Conservation (phyloP, 2,888 invertebrate species). For the Hyppa rectilinea region DNA sequence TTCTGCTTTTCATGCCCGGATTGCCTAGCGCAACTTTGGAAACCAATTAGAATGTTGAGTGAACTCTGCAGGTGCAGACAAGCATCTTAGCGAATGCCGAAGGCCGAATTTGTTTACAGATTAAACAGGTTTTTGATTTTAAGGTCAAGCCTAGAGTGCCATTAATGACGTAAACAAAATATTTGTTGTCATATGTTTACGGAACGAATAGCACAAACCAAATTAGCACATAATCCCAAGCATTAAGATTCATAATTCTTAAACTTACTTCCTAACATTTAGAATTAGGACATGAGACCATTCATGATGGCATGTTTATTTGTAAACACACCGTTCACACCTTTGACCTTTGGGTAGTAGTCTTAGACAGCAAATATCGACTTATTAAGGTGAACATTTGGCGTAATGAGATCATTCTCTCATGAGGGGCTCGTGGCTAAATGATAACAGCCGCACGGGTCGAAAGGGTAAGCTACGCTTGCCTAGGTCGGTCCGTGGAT, state of each 20-base stretch:
- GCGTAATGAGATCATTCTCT: too few species aligned
- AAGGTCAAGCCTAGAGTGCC: conserved; percentile 19
- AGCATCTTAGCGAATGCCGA: conserved; percentile 3
- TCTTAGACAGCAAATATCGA: neutral
- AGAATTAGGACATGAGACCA: neutral
- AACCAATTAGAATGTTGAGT: conserved; percentile 9
- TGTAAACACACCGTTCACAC: conserved; percentile 18
- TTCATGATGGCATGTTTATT: conserved; percentile 14
- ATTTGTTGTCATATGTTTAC: conserved; percentile 12
- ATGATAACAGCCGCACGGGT: too few species aligned
- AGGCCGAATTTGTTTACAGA: conserved; percentile 44
- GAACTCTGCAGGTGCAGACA: conserved; percentile 10
- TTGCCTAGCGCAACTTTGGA: neutral
- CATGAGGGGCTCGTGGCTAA: too few species aligned
- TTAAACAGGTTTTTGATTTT: conserved; percentile 38
- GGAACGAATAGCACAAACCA: neutral
- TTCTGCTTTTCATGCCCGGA: neutral
- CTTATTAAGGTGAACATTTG: too few species aligned
- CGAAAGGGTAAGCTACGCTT: too few species aligned
- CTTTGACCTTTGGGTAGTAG: neutral
- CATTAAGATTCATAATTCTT: neutral
- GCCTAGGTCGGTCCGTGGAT: too few species aligned
- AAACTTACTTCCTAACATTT: neutral
- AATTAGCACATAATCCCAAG: neutral
- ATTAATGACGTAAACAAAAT: conserved; percentile 8